phyloP scores from a whole-genome alignment of 2,113 vertebrate species.

The Microcebus ravelobensis region DNA sequence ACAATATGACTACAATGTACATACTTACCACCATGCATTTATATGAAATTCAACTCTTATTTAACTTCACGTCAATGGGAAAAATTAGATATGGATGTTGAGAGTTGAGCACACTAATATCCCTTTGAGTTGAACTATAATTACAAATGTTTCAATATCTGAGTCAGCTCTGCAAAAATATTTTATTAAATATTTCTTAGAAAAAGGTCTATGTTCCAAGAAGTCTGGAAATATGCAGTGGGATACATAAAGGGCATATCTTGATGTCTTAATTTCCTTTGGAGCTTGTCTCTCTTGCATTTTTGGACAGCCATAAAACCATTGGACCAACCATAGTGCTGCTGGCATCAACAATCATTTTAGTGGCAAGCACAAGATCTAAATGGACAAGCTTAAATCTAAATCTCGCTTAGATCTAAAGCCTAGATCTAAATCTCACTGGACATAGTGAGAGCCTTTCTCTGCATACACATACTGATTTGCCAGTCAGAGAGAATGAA shows the following conservation, averaged over 20 bases:
- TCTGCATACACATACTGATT: not conserved
- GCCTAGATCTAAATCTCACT: too few species aligned
- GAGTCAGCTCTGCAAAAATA: not conserved
- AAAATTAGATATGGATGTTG: not conserved
- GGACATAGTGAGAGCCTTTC: not conserved
- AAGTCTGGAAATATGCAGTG: not conserved
- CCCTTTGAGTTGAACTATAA: not conserved
- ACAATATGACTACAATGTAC: not conserved
- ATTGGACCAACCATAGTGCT: not conserved
- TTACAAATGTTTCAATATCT: not conserved
- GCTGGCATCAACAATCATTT: not conserved
- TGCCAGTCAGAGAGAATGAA: not conserved
- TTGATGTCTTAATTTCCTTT: not conserved
- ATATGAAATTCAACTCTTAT: not conserved
- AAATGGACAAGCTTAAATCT: too few species aligned
- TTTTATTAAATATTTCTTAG: not conserved
- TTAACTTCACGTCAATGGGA: not conserved
- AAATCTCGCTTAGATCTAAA: too few species aligned
- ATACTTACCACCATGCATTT: not conserved
- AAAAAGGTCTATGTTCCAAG: not conserved
- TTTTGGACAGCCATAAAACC: not conserved
- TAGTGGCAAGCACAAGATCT: not conserved
- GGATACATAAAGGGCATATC: not conserved
- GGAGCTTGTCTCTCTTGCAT: not conserved
- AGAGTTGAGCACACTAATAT: not conserved